Evolutionary conservation across 2,888 invertebrate species (phyloP).

Genomic region (Esperia sulphurella): DNA sequence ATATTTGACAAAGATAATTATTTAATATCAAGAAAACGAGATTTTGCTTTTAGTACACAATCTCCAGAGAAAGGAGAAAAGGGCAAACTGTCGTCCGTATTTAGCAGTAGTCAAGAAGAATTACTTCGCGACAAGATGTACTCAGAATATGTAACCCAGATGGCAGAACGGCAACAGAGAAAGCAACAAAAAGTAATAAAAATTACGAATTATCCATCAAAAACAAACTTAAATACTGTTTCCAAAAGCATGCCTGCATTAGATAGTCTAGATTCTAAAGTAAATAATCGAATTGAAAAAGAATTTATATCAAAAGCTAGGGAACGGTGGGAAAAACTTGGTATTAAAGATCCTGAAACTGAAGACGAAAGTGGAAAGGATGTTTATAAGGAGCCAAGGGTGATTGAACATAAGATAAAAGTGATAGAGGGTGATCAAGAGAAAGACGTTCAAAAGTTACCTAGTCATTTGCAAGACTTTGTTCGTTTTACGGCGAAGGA

Average conservation of each 20-base stretch:
- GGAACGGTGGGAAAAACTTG: conserved; percentile 84
- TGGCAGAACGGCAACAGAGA: conserved; percentile 87
- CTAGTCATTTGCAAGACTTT: conserved; percentile 89
- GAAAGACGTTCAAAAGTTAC: conserved; percentile 82
- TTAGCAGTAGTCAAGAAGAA: conserved; percentile 84
- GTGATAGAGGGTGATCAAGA: conserved; percentile 83
- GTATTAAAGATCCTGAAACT: conserved; percentile 83
- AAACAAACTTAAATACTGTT: conserved; percentile 31
- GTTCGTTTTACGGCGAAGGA: conserved; percentile 80
- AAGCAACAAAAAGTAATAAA: conserved; percentile 89
- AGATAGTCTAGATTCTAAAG: conserved; percentile 54
- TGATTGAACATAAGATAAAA: conserved; percentile 75
- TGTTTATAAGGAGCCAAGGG: conserved; percentile 60
- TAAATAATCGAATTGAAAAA: conserved; percentile 81
- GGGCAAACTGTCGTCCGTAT: conserved; percentile 47
- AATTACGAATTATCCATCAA: conserved; percentile 80
- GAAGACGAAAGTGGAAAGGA: conserved; percentile 71
- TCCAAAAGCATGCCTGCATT: conserved; percentile 62
- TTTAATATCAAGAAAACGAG: conserved; percentile 63
- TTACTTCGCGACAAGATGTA: conserved; percentile 89
- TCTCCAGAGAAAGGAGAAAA: conserved; percentile 27
- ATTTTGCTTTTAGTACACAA: conserved; percentile 46
- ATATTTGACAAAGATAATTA: conserved; percentile 50
- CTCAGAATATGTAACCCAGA: conserved; percentile 88
- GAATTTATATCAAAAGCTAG: conserved; percentile 89